Evolutionary conservation across 1,140 invertebrate genomes (phyloP), one percentile per base, ranked within the genome.

Genomic region (Palaemon carinicauda): DNA sequence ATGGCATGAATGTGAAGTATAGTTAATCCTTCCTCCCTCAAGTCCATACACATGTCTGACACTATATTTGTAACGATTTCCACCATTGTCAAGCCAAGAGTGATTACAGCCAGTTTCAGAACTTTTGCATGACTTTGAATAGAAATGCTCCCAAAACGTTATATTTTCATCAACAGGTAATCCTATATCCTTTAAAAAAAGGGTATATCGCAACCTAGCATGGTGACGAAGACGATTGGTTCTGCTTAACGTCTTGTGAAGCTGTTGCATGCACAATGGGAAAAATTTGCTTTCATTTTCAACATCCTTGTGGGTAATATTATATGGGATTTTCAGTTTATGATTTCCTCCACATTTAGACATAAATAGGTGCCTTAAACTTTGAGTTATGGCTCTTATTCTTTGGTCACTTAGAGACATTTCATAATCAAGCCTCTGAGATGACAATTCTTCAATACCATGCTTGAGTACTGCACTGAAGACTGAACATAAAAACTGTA

Each of bases 1-100:
- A 14, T 90, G 83, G 89, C 94, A 95, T 85, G 90, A 92, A 78
- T 93, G 93, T 31, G 93, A 93, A 54, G 90, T 91, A 84, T 95
- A 95, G 90, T 93, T 93, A 89, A 92, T 94, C 85, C 92, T 91
- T 9, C 92, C 91, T n/a, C 95, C 95, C 92, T 95, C 94, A 54
- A 95, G 91, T 1, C 95, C 95, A 92, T 95, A 96, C 90, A 95
- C 91, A 90, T 95, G 95, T 83, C 94, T 92, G 83, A 95, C 95
- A 79, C 94, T 94, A 91, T 95, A 95, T 5, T 94, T 90, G 51
- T 86, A 86, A 91, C 94, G 95, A 90, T 94, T 94, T 56, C 92
- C 93, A 78, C 93, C 92, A 91, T 94, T 93, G 73, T 92, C 92
- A 84, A 93, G 92, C 95, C 95, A 95, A 84, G 91, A 92, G 86